These are phyloP conservation scores for Gavia stellata DNA, from an alignment of 2,113 vertebrate species.

Conservation along the genomic window DNA sequence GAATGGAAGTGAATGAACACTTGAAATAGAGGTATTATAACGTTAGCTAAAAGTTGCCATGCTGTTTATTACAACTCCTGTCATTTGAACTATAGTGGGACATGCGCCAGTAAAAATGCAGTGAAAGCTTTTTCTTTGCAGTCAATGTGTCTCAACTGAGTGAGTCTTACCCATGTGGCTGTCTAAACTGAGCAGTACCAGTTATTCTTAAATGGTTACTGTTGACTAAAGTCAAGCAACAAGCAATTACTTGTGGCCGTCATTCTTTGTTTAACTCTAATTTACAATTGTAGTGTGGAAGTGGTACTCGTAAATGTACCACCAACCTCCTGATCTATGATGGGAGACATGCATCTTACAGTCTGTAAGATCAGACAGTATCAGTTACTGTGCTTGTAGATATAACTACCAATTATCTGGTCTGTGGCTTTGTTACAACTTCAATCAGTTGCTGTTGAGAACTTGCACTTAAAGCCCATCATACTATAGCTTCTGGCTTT, in stretches of 20 bases:
- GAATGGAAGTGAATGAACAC: slow-evolving; percentile 54
- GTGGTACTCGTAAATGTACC: not conserved
- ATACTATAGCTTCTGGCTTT: not conserved
- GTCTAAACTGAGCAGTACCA: not conserved
- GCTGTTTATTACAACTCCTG: not conserved
- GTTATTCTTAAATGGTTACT: not conserved
- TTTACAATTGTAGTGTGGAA: not conserved
- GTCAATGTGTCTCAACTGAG: not conserved
- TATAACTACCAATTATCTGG: not conserved
- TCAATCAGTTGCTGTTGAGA: not conserved
- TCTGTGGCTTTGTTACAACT: not conserved
- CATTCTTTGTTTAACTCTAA: not conserved
- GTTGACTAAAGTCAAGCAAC: not conserved
- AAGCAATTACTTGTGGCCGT: not conserved
- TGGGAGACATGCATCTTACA: not conserved
- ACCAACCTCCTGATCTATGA: not conserved
- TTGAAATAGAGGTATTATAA: slow-evolving; percentile 48
- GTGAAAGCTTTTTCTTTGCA: not conserved
- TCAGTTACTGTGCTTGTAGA: not conserved
- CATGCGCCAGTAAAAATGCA: not conserved
- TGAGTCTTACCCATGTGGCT: not conserved
- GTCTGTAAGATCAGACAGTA: no score
- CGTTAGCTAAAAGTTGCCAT: not conserved
- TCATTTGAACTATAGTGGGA: not conserved
- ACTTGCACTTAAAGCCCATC: not conserved